Base-by-base conservation (phyloP, 2,113 vertebrate species). In the Ornithorhynchus anatinus region DNA sequence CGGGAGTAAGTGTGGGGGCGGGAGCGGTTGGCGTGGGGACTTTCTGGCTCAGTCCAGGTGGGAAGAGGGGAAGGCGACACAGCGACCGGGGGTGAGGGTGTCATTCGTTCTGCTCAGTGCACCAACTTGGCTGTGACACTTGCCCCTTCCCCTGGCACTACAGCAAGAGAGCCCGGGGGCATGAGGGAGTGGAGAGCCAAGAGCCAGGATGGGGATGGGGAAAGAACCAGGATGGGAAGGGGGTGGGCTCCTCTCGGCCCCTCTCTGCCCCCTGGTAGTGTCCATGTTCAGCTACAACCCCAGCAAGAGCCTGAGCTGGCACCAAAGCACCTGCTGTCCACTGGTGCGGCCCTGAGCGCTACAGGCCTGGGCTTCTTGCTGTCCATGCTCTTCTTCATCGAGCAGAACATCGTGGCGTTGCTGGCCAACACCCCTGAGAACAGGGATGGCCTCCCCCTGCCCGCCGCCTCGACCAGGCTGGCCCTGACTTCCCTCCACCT, bases 371-470 rank as follows among this genome's bases (percentile, higher is more conserved):
- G 97, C 0, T 97, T 98, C 84, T 94, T 98, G 3, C 94, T 99
- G 2, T 96, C 97, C 3, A 80, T 99, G 93, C 95, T 99, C 47
- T 96, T 99, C 91, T 98, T 99, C 80, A 96, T 99, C 7, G 97
- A 99, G 85, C 97, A 99, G 89, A 99, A 98, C 88, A 96, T 99
- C 0, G 96, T 98, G 23, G 96, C 96, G 0, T 97, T 96, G 0
- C 94, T 99, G 80, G 92, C 96, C 23, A 97, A 97, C 0, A 95
- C 96, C 2, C 96, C 96, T 0, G 95, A 99, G 87, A 96, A 98
- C 93, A 97, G 96, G 97, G 97, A 91, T 57, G 1, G 0, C 17
- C 6, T 15, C 22, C n/a, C 45, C n/a, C n/a, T n/a, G n/a, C 44
- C 22, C 44, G 12, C 2, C 45, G n/a, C 22, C n/a, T n/a, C n/a